Conservation (phyloP, 2,113 vertebrate genomes). For the Tichodroma muraria region DNA sequence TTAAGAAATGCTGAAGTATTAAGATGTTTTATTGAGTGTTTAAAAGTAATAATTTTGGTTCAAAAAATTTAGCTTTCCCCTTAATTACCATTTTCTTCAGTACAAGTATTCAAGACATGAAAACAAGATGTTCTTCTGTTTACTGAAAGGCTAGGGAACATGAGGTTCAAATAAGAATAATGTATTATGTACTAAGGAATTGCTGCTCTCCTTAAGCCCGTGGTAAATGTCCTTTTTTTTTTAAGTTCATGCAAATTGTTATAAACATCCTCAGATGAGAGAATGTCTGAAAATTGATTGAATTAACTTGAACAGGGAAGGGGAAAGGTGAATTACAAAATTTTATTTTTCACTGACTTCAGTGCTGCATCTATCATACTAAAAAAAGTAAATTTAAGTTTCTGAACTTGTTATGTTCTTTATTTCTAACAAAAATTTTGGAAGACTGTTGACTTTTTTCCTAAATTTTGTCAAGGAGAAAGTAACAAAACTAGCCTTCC, state of each 20-base stretch:
- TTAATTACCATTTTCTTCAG: background rate
- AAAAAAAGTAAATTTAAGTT: background rate
- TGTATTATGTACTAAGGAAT: background rate
- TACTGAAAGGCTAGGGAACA: background rate
- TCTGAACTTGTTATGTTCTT: background rate
- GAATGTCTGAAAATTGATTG: background rate
- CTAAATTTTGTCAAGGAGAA: background rate
- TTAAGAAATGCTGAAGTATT: background rate
- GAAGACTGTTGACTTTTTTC: background rate
- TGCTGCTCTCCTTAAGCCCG: background rate
- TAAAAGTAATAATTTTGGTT: background rate
- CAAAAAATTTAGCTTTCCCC: background rate
- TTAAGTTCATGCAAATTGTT: background rate
- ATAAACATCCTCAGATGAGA: background rate
- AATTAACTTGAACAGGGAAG: background rate
- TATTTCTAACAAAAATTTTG: background rate
- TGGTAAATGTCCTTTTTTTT: background rate
- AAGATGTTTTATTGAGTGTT: background rate
- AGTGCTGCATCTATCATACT: accelerated
- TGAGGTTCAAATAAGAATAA: background rate
- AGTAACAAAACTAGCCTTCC: background rate
- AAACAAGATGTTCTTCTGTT: background rate
- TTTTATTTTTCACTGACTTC: background rate
- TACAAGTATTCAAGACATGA: background rate
- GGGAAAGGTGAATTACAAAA: background rate